phyloP scores from a whole-genome alignment of 1,140 invertebrate species.

The Nasonia longicornis region DNA sequence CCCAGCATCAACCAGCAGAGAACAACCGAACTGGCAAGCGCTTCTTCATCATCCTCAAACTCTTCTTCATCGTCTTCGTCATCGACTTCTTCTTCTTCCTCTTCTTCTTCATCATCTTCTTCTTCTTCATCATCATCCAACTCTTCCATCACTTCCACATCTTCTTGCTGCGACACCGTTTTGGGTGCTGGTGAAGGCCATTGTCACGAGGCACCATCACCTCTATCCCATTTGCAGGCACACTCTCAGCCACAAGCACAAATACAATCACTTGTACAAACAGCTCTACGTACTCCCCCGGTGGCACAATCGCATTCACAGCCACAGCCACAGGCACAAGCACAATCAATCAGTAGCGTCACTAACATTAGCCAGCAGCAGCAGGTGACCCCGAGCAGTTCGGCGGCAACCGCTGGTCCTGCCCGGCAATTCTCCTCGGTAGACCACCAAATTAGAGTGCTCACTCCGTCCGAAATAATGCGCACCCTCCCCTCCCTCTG shows the following conservation, averaged over 20 bases:
- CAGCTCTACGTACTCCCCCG: conserved; percentile 51
- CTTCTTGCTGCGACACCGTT: conserved; percentile 29
- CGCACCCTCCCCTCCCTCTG: conserved; percentile 84
- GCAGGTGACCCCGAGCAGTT: conserved; percentile 54
- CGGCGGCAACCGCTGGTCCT: conserved; percentile 47
- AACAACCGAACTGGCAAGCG: conserved; percentile 24
- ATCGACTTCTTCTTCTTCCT: conserved; percentile 36
- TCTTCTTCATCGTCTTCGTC: conserved; percentile 33
- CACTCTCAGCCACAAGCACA: conserved; percentile 47
- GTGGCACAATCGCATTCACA: conserved; percentile 57
- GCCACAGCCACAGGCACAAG: conserved; percentile 54
- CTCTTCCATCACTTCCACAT: conserved; percentile 28
- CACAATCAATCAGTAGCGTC: conserved; percentile 51
- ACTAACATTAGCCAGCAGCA: conserved; percentile 58
- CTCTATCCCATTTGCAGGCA: conserved; percentile 41
- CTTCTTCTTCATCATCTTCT: conserved; percentile 42
- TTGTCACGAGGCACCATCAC: conserved; percentile 40
- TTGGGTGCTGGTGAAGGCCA: conserved; percentile 27
- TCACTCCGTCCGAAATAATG: conserved; percentile 89
- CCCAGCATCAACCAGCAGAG: not conserved
- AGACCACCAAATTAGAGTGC: conserved; percentile 86
- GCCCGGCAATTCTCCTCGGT: conserved; percentile 66
- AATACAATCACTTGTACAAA: conserved; percentile 53
- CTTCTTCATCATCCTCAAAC: conserved; percentile 38
- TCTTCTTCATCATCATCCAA: conserved; percentile 9